Evolutionary conservation across 1,140 invertebrate genomes (phyloP), one percentile per base, ranked within the genome.

Genomic region (Lucilia cuprina): DNA sequence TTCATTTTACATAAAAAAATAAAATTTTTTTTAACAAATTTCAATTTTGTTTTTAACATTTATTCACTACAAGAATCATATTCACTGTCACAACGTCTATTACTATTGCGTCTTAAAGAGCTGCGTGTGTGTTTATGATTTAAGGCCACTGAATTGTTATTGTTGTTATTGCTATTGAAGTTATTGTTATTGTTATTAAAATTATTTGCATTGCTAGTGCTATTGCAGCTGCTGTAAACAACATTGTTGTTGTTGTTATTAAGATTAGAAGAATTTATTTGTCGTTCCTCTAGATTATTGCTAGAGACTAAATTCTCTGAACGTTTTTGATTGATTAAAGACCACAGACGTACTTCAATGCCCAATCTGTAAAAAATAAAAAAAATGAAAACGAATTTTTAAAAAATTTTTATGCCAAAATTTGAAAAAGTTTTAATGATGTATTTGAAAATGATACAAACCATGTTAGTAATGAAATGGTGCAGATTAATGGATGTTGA

Each of bases 21-120:
- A 8, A 41, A 41, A 41, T 41, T 41, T 7, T 41, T 7, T 41
- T 41, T 8, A 41, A 8, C 5, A 41, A 8, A 3, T 41, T 41
- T 41, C 2, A 10, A 14, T 60, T 60, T 60, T 41, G 1, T 65
- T 78, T 35, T 84, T 13, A 82, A 70, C 82, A 30, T 30, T 90
- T 88, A 90, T 83, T 90, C 89, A 85, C 88, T 90, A 78, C 89
- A 90, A n/a, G 89, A 90, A 83, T 89, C 89, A 82, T 90, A 90
- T 87, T 90, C 89, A 82, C 89, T 90, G 85, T 90, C 89, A 85
- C 87, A 89, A 50, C 88, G 82, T 70, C 74, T 89, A 83, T 85
- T 88, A n/a, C 86, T 86, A 85, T 89, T 65, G 34, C 74, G 80
- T 84, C 85, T 83, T 41, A 82, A 19, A 50, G 77, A 80, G 80